Percentiles rank a stretch among this genome's conserved stretches.
These are phyloP conservation scores for Sylvia atricapilla DNA, from an alignment of 2,113 vertebrate species.

Conservation along the genomic window DNA sequence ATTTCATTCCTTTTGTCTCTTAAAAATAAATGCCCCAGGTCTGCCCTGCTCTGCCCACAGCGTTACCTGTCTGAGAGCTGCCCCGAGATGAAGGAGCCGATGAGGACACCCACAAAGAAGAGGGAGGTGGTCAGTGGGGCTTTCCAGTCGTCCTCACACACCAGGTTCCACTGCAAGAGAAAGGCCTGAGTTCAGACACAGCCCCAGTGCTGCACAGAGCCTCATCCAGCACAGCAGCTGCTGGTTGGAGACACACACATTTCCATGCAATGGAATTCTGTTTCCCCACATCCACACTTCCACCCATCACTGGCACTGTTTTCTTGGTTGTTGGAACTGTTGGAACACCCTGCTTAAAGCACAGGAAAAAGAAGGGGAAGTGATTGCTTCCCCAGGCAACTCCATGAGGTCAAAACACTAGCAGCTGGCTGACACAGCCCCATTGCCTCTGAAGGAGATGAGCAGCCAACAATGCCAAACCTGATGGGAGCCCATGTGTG, in stretches of 20 bases:
- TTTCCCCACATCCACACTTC: background rate
- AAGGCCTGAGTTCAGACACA: background rate
- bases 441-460: background rate
- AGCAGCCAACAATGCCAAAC: background rate
- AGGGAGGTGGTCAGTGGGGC: slow-evolving; percentile 78
- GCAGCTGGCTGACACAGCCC: background rate
- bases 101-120: slow-evolving; percentile 80
- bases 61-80: slow-evolving; percentile 85
- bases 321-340: background rate
- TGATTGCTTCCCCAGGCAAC: background rate
- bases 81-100: slow-evolving; percentile 79
- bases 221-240: background rate
- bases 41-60: background rate
- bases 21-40: background rate
- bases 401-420: background rate
- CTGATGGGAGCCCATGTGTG: fast-evolving
- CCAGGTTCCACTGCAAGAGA: slow-evolving; percentile 80
- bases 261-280: background rate
- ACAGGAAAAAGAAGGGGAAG: background rate
- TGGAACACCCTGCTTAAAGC: background rate
- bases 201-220: fast-evolving
- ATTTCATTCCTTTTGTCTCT: background rate
- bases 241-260: background rate
- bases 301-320: background rate
- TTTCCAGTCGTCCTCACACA: slow-evolving; percentile 84